Evolutionary conservation across 2,113 vertebrate genomes (phyloP), one percentile per base, ranked within the genome.

Genomic region (Albula goreensis): DNA sequence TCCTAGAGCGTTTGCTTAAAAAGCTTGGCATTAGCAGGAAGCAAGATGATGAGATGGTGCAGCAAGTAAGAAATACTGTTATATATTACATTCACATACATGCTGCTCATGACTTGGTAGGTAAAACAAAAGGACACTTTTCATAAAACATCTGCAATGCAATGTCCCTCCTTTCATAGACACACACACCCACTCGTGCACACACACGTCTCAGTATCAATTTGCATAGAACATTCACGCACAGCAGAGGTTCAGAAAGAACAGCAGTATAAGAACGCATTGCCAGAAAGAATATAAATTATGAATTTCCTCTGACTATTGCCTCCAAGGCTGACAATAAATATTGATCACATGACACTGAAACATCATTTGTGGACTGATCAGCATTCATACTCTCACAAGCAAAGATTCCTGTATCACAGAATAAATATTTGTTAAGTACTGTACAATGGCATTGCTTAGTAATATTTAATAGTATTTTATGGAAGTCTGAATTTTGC

Each of bases 11-110:
- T 85, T 60, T 86, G 15, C 49, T 85, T 83, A 57, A 19, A 48
- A 85, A 66, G 85, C 53, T 81, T 81, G 25, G 82, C n/a, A 63
- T 25, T 80, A 86, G 74, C 74, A 87, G 84, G 57, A 83, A 86
- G 82, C 74, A 63, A 86, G 52, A 66, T 87, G 60, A 52, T 80
- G 56, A n/a, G 52, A 66, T 85, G 85, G n/a, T 79, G 19, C 74
- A 22, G 48, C 50, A 50, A 50, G 79, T 80, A 22, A 22, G 48
- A 17, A 51, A 51, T 1, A 80, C 15, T 22, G 50, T 51, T 80
- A 80, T 80, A 22, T 80, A 51, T 51, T 19, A 80, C 50, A 80
- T 19, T 13, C 48, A 80, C 51, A 51, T 80, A 80, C n/a, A 57
- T 50, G 51, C 53, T 31, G 78, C 5, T 83, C 1, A 19, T 80